Evolutionary conservation across 2,797 vertebrate species (phyloP).

Genomic region (Kryptolebias ocellatus): DNA sequence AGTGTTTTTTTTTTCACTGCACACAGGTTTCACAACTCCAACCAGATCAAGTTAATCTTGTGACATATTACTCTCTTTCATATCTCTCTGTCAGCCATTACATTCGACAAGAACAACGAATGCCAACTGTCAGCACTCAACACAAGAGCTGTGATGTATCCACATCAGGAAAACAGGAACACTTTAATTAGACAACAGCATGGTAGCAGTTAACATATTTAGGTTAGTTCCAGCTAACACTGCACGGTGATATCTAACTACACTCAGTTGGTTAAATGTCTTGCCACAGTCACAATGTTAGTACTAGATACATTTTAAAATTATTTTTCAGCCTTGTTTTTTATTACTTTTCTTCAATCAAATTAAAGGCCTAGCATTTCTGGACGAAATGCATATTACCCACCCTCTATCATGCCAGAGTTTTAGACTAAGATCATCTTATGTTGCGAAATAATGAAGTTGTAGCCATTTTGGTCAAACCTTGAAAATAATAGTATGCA

Average conservation of each 20-base stretch:
- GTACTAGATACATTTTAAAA: neutral
- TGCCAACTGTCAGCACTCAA: constrained; percentile 48
- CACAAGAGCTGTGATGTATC: constrained; percentile 63
- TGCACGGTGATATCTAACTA: constrained; percentile 17
- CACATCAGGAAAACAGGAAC: constrained; percentile 57
- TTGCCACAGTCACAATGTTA: neutral
- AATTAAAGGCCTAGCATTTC: too few species aligned
- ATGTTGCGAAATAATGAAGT: too few species aligned
- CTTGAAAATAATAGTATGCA: too few species aligned
- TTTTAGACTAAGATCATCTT: too few species aligned
- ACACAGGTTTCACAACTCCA: too few species aligned
- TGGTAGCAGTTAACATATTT: constrained; percentile 57
- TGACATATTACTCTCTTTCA: constrained; percentile 3
- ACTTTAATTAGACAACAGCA: constrained; percentile 69
- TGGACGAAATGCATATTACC: too few species aligned
- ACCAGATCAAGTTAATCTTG: constrained; percentile 13
- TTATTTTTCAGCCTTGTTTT: neutral
- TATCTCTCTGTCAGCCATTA: constrained; percentile 35
- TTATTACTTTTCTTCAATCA: neutral
- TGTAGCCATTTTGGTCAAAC: too few species aligned
- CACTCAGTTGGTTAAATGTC: constrained; percentile 15
- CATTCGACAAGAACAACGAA: constrained; percentile 41
- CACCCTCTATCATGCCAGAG: too few species aligned
- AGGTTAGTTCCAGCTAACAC: constrained; percentile 31
- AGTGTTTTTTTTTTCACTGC: too few species aligned